These are phyloP conservation scores for Picathartes gymnocephalus DNA, from an alignment of 2,113 vertebrate genomes.

Conservation along the genomic window DNA sequence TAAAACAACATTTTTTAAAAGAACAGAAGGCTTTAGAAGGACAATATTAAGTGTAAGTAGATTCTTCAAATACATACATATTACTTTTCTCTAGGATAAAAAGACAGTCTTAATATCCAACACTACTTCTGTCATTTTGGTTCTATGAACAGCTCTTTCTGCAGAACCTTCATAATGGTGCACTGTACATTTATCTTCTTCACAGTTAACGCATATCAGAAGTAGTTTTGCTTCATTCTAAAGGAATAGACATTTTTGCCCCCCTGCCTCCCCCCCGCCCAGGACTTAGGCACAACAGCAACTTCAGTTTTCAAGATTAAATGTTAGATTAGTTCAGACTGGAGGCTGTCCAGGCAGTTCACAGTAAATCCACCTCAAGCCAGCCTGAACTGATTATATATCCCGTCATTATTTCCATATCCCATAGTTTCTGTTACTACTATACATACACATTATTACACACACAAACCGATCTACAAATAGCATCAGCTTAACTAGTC, in stretches of 20 bases:
- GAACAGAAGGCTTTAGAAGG: neutral
- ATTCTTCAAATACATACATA: neutral
- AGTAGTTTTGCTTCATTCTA: neutral
- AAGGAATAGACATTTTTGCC: neutral
- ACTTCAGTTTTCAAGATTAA: neutral
- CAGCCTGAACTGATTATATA: neutral
- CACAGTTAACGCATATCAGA: neutral
- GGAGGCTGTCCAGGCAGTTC: neutral
- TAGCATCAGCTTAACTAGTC: neutral
- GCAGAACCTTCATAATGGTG: neutral
- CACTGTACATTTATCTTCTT: neutral
- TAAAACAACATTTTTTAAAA: neutral
- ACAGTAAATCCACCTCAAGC: neutral
- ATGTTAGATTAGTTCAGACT: neutral
- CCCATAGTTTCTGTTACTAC: neutral
- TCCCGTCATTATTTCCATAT: neutral
- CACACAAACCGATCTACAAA: neutral
- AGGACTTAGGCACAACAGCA: neutral
- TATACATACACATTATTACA: neutral
- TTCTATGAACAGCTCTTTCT: neutral
- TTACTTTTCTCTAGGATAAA: neutral
- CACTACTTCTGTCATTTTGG: neutral
- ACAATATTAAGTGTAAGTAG: neutral
- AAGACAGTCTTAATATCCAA: neutral
- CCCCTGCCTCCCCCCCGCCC: too few relatives aligned